phyloP scores from a whole-genome alignment of 1,140 invertebrate species.

The Asbolus verrucosus region DNA sequence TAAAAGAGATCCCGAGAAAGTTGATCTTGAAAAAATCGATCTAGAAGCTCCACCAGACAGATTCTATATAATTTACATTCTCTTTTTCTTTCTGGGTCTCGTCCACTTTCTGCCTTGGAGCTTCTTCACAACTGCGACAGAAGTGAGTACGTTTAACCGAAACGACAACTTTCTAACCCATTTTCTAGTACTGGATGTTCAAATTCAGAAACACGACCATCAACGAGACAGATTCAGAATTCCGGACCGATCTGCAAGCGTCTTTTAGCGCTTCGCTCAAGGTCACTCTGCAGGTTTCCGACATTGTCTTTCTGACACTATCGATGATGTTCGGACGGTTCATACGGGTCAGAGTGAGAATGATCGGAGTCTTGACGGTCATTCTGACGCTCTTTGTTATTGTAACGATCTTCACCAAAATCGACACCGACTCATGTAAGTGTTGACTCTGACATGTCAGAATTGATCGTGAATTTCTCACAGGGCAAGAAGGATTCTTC shows the following conservation, averaged over 20 bases:
- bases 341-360: not conserved
- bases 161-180: not conserved
- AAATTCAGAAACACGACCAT: slow-evolving; percentile 31
- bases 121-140: slow-evolving; percentile 29
- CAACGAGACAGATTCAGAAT: not conserved
- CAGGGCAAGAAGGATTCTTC: not conserved
- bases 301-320: not conserved
- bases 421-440: slow-evolving; percentile 40
- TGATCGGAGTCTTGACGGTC: not conserved
- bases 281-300: not conserved
- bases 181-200: slow-evolving; percentile 39
- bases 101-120: not conserved
- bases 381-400: not conserved
- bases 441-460: no score
- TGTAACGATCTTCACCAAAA: not conserved
- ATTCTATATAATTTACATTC: not conserved
- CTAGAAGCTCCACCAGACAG: not conserved
- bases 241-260: slow-evolving; percentile 7
- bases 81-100: slow-evolving; percentile 32
- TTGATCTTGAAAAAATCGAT: slow-evolving; percentile 6
- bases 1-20: not conserved
- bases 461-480: not conserved
- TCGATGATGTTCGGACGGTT: slow-evolving; percentile 4
- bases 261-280: not conserved
- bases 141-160: slow-evolving; percentile 8